Evolutionary conservation across 2,113 vertebrate genomes (phyloP).

Genomic region (Laterallus jamaicensis): DNA sequence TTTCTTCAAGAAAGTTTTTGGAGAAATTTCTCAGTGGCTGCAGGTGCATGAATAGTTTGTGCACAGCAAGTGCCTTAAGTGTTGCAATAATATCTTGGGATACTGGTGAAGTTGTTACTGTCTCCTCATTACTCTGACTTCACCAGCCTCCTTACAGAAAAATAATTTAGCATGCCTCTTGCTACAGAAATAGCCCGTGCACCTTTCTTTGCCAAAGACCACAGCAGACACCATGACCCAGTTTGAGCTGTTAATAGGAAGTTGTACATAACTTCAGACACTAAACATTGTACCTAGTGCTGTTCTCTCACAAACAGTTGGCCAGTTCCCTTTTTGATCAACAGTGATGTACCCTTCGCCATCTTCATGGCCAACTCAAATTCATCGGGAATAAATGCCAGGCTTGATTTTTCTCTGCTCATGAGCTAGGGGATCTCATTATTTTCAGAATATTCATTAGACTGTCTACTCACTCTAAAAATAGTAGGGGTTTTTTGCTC

Average conservation of each 20-base stretch:
- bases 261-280: background rate
- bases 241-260: background rate
- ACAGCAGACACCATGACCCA: background rate
- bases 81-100: background rate
- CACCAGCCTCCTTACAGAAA: background rate
- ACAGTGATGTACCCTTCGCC: background rate
- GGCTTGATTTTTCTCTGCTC: background rate
- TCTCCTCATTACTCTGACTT: background rate
- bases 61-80: background rate
- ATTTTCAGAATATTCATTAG: constrained; percentile 37
- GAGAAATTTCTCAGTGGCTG: background rate
- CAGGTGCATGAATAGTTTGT: background rate
- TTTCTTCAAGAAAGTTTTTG: background rate
- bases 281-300: background rate
- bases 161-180: background rate
- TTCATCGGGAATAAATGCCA: background rate
- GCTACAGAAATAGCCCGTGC: background rate
- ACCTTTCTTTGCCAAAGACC: background rate
- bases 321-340: background rate
- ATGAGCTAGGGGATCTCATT: constrained; percentile 17
- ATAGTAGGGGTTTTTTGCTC: background rate
- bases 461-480: constrained; percentile 1
- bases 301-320: background rate
- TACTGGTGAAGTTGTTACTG: background rate
- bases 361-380: background rate